phyloP scores from a whole-genome alignment of 2,797 vertebrate genomes.

The Petrocephalus schoutedeni region DNA sequence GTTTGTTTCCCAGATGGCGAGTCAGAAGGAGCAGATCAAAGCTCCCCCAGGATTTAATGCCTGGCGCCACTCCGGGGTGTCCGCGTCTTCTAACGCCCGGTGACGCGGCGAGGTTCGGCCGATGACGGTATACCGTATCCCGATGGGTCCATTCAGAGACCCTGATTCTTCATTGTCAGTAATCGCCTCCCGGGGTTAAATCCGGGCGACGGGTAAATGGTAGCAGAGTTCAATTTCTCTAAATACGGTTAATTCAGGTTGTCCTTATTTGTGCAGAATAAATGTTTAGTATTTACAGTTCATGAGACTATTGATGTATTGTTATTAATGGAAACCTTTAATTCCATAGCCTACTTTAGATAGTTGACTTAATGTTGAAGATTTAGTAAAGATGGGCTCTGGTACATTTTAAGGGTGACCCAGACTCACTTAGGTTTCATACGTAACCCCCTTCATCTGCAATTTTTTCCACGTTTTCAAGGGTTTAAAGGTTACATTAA shows the following conservation, averaged over 20 bases:
- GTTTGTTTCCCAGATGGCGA: conserved; percentile 24
- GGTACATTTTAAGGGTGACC: not conserved
- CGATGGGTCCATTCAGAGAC: not conserved
- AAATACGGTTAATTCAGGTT: not conserved
- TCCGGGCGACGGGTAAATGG: not conserved
- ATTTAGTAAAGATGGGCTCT: not conserved
- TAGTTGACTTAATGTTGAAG: not conserved
- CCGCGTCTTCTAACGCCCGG: not conserved
- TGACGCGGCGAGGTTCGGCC: not conserved
- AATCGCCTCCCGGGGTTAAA: not conserved
- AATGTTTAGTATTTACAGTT: not conserved
- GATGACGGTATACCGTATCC: not conserved
- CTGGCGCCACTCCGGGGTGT: conserved; percentile 28
- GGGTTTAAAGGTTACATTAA: not conserved
- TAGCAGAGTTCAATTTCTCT: not conserved
- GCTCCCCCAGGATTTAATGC: not conserved
- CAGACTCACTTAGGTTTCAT: not conserved
- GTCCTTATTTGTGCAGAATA: not conserved
- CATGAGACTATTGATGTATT: not conserved
- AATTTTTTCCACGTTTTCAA: conserved; percentile 11
- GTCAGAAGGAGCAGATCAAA: conserved; percentile 1
- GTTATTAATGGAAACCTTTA: not conserved
- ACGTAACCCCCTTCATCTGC: not conserved
- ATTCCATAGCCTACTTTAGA: not conserved
- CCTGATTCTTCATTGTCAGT: not conserved